phyloP scores from a whole-genome alignment of 2,888 invertebrate genomes.

The Alentia gelatinosa region DNA sequence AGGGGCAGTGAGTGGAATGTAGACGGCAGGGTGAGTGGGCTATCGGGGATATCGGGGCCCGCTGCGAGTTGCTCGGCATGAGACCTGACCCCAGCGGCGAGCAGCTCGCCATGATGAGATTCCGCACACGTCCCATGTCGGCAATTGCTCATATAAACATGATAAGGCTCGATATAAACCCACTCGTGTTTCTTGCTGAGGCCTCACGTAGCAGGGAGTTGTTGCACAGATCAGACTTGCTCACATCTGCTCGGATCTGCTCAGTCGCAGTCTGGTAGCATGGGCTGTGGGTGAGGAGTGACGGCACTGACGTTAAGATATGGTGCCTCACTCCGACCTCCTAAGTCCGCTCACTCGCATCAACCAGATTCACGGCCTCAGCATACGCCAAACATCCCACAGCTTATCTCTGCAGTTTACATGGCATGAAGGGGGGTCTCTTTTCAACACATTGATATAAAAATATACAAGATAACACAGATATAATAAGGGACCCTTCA shows the following conservation, averaged over 20 bases:
- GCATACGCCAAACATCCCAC: neutral
- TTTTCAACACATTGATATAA: neutral
- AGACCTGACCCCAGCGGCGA: neutral
- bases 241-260: no score
- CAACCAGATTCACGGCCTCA: neutral
- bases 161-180: constrained; percentile 27
- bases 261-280: neutral
- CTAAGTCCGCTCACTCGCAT: neutral
- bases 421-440: neutral
- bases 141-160: constrained; percentile 43
- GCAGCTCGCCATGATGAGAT: constrained; percentile 18
- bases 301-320: neutral
- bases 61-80: constrained; percentile 13
- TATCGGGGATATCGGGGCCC: neutral
- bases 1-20: neutral
- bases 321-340: neutral
- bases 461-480: constrained; percentile 1
- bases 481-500: neutral
- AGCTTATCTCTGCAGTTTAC: neutral
- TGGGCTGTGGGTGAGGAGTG: neutral
- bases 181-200: neutral
- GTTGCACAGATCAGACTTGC: no score
- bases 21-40: neutral
- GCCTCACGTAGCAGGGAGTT: neutral
- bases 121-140: constrained; percentile 26